These are phyloP conservation scores for Centrocercus urophasianus DNA, from an alignment of 2,113 vertebrate genomes.

Conservation along the genomic window DNA sequence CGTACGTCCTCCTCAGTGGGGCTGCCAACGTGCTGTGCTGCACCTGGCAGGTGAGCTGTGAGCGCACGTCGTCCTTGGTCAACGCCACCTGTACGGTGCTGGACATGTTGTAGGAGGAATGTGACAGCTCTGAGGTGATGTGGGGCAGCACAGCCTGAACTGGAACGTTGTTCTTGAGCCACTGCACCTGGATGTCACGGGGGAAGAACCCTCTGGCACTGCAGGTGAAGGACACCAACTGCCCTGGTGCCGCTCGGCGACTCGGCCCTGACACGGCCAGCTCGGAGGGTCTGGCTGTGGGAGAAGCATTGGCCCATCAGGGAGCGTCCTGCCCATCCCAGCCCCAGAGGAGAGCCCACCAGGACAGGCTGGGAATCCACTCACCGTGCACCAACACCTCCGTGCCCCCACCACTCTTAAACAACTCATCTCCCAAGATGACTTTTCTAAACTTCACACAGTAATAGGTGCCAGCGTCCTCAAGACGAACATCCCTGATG, in stretches of 20 bases:
- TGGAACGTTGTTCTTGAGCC: neutral
- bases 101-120: neutral
- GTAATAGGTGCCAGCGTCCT: slow-evolving; percentile 6
- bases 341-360: neutral
- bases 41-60: neutral
- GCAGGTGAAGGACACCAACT: slow-evolving; percentile 45
- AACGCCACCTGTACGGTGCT: neutral
- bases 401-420: neutral
- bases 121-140: accelerated
- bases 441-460: neutral
- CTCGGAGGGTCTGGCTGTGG: slow-evolving; percentile 1
- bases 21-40: neutral
- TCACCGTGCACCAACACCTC: slow-evolving; percentile 51
- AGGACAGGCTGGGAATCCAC: neutral
- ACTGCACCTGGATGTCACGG: neutral
- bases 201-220: slow-evolving; percentile 39
- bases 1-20: accelerated
- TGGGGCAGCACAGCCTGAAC: accelerated
- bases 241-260: accelerated
- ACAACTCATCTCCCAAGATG: accelerated
- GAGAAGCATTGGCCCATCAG: neutral
- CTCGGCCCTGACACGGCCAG: neutral
- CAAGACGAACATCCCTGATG: neutral
- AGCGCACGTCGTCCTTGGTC: neutral
- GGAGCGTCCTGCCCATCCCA: neutral